Base-by-base conservation (phyloP, 2,113 vertebrate species). In the Rhizomys pruinosus region DNA sequence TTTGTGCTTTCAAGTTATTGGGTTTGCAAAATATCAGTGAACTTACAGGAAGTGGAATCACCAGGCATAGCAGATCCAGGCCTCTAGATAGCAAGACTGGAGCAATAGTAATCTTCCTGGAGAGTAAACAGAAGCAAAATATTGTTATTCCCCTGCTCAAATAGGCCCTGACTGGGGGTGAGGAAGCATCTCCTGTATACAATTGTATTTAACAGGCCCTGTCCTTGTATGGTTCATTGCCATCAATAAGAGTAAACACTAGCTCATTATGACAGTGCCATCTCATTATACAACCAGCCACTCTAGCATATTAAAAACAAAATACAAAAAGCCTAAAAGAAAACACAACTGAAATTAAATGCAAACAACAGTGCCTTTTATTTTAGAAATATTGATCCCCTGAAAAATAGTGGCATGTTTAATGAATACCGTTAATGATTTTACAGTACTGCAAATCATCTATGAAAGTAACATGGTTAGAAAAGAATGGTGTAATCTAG, bases 341-440 rank as follows among this genome's bases (percentile, higher is more conserved):
- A 98, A 98, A 97, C 90, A 97, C 80, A 78, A 93, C 79, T 94
- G 92, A 98, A 98, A 98, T 97, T 95, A 96, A 98, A 97, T 32
- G 71, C 82, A 98, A 98, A 98, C 91, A 98, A 97, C 73, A 84
- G 84, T 97, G 96, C 76, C 59, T 97, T 98, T 98, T 96, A 97
- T 97, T 97, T 98, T 91, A 96, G 94, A 97, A 97, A 94, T 96
- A 97, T 97, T 97, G 91, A 95, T 97, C 95, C 61, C 0, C 57
- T 97, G 89, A 73, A 97, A 97, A 95, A 97, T 91, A 97, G 61
- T 96, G 97, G 94, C 97, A 98, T 97, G 95, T 94, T 98, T 97
- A 98, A 98, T 98, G 97, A 98, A 96, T 86, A 92, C 94, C 47
- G 87, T 97, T 98, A 97, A 98, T 98, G 96, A 97, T 98, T 98